Conservation (phyloP, 2,888 invertebrate species). For the Andricus curvator region DNA sequence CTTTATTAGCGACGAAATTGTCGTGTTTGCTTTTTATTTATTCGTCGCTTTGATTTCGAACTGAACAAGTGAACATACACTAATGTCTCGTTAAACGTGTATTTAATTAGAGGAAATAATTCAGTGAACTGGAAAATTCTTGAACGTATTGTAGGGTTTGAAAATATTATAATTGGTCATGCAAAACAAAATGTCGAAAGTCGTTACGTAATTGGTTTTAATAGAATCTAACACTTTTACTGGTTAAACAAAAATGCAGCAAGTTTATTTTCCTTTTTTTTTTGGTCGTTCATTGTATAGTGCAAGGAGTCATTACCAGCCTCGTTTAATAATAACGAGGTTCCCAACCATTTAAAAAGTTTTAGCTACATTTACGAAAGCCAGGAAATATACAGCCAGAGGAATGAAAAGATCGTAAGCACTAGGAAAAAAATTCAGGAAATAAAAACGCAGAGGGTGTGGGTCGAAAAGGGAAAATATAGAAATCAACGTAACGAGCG, state of each 20-base stretch:
- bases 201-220: neutral
- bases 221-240: neutral
- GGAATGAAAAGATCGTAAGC: conserved; percentile 18
- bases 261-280: neutral
- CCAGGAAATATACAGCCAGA: neutral
- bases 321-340: conserved; percentile 28
- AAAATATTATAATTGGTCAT: neutral
- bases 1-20: neutral
- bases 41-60: neutral
- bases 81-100: neutral
- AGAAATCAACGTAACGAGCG: conserved; percentile 20
- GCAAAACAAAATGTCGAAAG: neutral
- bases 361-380: neutral
- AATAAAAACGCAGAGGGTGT: neutral
- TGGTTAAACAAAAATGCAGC: neutral
- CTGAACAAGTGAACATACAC: neutral
- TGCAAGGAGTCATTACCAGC: conserved; percentile 13
- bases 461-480: conserved; percentile 9
- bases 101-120: neutral
- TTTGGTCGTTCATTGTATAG: neutral
- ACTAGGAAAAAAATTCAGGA: neutral
- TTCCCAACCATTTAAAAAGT: neutral
- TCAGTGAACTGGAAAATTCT: neutral
- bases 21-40: neutral
- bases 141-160: neutral